Percentiles rank a stretch among this genome's conserved stretches.
phyloP scores from a whole-genome alignment of 2,888 invertebrate genomes.

The Pyrocoelia pectoralis region DNA sequence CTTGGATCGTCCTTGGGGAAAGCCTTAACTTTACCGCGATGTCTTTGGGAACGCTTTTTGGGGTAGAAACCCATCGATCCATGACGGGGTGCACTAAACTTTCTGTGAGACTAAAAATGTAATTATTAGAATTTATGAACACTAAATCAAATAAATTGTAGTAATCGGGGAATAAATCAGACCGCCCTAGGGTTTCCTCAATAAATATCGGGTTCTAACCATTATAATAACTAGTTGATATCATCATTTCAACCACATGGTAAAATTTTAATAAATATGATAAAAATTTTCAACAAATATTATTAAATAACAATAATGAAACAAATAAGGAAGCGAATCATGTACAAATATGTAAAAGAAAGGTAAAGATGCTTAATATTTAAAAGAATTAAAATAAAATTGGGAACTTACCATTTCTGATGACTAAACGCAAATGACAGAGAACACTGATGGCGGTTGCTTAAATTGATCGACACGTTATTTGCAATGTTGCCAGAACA shows the following conservation, averaged over 20 bases:
- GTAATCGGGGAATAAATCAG: constrained; percentile 64
- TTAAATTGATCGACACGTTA: background rate
- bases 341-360: no score
- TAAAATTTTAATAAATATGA: constrained; percentile 14
- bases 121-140: constrained; percentile 3
- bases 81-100: constrained; percentile 99
- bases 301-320: constrained; percentile 6
- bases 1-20: constrained; percentile 97
- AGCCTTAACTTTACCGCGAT: constrained; percentile 99
- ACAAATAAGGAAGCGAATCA: no score
- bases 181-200: constrained; percentile 81
- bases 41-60: constrained; percentile 94
- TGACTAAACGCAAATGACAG: constrained; percentile 32
- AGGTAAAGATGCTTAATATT: no score
- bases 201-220: constrained; percentile 72
- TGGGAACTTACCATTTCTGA: constrained; percentile 20
- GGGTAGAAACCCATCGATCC: constrained; percentile 99
- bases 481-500: constrained; percentile 5
- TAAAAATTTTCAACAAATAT: background rate
- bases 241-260: constrained; percentile 66
- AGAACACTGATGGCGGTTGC: background rate
- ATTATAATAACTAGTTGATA: constrained; percentile 64
- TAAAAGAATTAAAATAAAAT: background rate
- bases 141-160: no score
- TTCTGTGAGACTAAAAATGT: constrained; percentile 90